Conservation (phyloP, 2,888 invertebrate species). For the Drosophila sordidula region DNA sequence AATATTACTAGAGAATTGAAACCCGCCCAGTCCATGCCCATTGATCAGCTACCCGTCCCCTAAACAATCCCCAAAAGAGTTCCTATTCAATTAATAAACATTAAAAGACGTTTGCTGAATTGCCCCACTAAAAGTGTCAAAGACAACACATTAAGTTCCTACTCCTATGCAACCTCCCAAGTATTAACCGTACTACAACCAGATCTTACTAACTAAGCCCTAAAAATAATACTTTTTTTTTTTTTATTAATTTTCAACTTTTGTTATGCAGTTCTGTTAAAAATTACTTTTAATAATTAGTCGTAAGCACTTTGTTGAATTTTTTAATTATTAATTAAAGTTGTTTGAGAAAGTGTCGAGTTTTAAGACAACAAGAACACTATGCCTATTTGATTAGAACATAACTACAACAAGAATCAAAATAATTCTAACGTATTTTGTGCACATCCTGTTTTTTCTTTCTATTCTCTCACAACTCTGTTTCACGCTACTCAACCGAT, state of each 20-base stretch:
- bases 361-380: constrained; percentile 53
- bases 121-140: constrained; percentile 50
- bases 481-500: constrained; percentile 81
- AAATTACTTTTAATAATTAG: constrained; percentile 63
- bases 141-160: constrained; percentile 62
- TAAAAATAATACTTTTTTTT: constrained; percentile 9
- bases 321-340: constrained; percentile 59
- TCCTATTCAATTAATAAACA: constrained; percentile 51
- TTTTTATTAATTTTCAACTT: constrained; percentile 42
- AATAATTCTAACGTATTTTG: constrained; percentile 85
- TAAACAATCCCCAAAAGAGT: constrained; percentile 26
- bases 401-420: constrained; percentile 72
- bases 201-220: constrained; percentile 28
- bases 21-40: constrained; percentile 30
- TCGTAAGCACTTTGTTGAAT: constrained; percentile 67
- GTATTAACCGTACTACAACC: constrained; percentile 26
- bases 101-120: constrained; percentile 69
- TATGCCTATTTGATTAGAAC: constrained; percentile 61
- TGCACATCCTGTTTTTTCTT: constrained; percentile 85
- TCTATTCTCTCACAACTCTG: constrained; percentile 83
- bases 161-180: constrained; percentile 26
- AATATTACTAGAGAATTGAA: constrained; percentile 48
- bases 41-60: constrained; percentile 34
- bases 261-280: constrained; percentile 76
- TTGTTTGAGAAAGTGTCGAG: constrained; percentile 61